phyloP scores from a whole-genome alignment of 2,888 invertebrate species.

The Erebia epiphron region DNA sequence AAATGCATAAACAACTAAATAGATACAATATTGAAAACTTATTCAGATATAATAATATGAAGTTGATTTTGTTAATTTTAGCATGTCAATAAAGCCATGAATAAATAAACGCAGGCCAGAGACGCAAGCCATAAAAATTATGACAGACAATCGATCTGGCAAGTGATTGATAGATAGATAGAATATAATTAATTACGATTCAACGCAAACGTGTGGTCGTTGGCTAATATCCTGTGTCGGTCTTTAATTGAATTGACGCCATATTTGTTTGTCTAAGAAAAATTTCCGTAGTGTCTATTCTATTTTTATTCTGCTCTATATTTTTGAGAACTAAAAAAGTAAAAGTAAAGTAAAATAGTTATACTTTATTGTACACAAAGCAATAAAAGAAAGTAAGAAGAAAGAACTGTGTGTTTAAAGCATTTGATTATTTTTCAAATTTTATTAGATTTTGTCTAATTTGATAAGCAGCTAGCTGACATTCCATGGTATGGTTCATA shows the following conservation, averaged over 20 bases:
- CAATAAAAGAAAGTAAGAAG: too few species aligned
- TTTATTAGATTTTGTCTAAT: too few species aligned
- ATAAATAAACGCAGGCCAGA: conserved; percentile 9
- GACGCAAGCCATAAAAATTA: conserved; percentile 31
- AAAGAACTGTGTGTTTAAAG: not conserved
- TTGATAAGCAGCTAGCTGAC: too few species aligned
- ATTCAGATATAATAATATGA: not conserved
- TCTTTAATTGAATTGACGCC: conserved; percentile 34
- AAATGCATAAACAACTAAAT: too few species aligned
- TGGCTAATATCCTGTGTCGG: conserved; percentile 44
- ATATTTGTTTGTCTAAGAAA: conserved; percentile 26
- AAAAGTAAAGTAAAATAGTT: too few species aligned
- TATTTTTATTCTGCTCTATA: conserved; percentile 16
- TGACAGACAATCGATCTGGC: conserved; percentile 43
- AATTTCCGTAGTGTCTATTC: conserved; percentile 9
- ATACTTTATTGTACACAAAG: too few species aligned
- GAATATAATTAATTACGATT: conserved; percentile 39
- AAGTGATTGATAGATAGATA: conserved; percentile 27
- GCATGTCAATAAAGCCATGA: not conserved
- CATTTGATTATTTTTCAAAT: too few species aligned
- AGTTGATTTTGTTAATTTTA: not conserved
- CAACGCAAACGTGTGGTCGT: conserved; percentile 34
- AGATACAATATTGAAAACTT: too few species aligned
- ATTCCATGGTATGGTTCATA: too few species aligned
- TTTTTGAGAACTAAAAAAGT: not conserved